phyloP scores from a whole-genome alignment of 2,888 invertebrate genomes.

The Poecilobothrus nobilitatus region DNA sequence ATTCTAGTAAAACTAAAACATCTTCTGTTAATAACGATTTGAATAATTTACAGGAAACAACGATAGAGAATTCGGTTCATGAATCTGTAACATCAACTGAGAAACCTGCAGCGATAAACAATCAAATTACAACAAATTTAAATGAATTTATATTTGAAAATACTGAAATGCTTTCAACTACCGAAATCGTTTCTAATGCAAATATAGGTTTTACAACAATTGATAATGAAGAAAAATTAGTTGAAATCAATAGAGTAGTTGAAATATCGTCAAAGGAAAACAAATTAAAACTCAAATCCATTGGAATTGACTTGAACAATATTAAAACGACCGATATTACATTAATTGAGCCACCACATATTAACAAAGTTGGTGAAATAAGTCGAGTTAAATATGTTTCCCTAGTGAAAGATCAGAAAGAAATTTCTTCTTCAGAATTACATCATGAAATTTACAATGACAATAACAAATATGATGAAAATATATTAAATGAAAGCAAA shows the following conservation, averaged over 20 bases:
- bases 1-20: neutral
- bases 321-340: constrained; percentile 48
- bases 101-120: neutral
- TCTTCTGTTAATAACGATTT: constrained; percentile 18
- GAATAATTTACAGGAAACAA: constrained; percentile 27
- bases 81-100: constrained; percentile 36
- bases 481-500: neutral
- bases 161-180: constrained; percentile 26
- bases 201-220: constrained; percentile 26
- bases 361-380: constrained; percentile 61
- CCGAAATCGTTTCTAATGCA: neutral
- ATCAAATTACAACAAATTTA: constrained; percentile 19
- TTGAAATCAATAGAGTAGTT: constrained; percentile 60
- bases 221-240: constrained; percentile 47
- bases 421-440: constrained; percentile 40
- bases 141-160: constrained; percentile 15
- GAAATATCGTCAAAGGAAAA: constrained; percentile 60
- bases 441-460: neutral
- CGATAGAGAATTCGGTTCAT: constrained; percentile 40
- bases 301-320: constrained; percentile 38
- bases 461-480: constrained; percentile 18
- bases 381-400: constrained; percentile 61
- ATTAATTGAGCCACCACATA: constrained; percentile 52
- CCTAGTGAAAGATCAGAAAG: constrained; percentile 49
- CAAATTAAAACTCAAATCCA: constrained; percentile 51